A percentile compares a stretch with the other conserved stretches of the same genome.
Conservation (phyloP, 2,888 invertebrate genomes). For the Morpho deidamia region DNA sequence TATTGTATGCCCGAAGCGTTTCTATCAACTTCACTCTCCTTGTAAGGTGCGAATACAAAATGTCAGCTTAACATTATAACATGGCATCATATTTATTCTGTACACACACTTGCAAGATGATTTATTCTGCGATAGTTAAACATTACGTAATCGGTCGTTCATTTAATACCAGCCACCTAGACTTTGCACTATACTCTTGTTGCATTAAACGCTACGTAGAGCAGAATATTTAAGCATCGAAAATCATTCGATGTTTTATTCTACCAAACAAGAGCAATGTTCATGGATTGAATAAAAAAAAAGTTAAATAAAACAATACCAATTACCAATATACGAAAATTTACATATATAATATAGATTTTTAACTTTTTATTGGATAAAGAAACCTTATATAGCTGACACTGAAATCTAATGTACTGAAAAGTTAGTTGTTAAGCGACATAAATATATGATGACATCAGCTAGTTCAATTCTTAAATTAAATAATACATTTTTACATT, state of each 20-base stretch:
- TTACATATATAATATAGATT: no score
- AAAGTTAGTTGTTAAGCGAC: no score
- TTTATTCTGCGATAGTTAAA: constrained; percentile 14
- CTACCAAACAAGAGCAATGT: neutral
- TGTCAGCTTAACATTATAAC: constrained; percentile 16
- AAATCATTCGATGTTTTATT: neutral
- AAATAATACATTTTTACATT: no score
- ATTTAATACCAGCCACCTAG: constrained; percentile 5
- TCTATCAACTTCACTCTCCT: constrained; percentile 7
- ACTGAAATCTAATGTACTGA: no score
- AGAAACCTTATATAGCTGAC: no score
- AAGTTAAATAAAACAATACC: no score
- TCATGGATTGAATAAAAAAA: no score
- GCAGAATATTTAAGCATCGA: neutral
- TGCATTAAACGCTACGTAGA: neutral
- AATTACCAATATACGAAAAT: no score
- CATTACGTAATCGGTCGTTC: constrained; percentile 12
- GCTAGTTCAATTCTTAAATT: no score
- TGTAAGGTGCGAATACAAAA: constrained; percentile 19
- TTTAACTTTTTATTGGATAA: no score
- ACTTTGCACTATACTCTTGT: constrained; percentile 1
- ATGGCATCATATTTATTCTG: constrained; percentile 18
- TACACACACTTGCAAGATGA: constrained; percentile 13
- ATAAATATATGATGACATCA: no score
- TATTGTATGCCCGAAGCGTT: constrained; percentile 15